Evolutionary conservation across 2,888 invertebrate species (phyloP).

Genomic region (Macaria liturata): DNA sequence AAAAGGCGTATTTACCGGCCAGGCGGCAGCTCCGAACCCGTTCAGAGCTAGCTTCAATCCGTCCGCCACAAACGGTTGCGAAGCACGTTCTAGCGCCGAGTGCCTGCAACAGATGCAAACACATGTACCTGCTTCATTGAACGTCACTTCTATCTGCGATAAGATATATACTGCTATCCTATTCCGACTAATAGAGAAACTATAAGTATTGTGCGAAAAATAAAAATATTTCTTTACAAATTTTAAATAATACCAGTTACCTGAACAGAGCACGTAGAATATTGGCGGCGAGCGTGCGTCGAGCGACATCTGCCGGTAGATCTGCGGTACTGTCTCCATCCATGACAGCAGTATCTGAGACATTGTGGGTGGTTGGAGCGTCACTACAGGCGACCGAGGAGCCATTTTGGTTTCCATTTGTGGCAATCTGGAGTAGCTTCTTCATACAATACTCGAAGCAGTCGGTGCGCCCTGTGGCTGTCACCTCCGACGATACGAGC

Average conservation of each 20-base stretch:
- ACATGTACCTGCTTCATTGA: background rate
- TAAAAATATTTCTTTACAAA: no score
- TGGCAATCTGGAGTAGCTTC: background rate
- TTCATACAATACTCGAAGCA: slow-evolving; percentile 6
- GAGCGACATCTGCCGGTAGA: slow-evolving; percentile 75
- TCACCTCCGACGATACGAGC: slow-evolving; percentile 22
- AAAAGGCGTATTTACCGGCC: slow-evolving; percentile 84
- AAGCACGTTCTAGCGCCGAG: slow-evolving; percentile 87
- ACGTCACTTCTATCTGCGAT: no score
- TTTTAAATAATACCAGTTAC: slow-evolving; percentile 5
- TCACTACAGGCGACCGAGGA: background rate
- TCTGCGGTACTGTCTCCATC: background rate
- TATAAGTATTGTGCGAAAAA: no score
- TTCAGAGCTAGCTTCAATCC: slow-evolving; percentile 88
- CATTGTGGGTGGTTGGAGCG: background rate
- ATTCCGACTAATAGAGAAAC: no score
- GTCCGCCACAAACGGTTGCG: slow-evolving; percentile 84
- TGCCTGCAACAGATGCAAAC: slow-evolving; percentile 75
- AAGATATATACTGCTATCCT: no score
- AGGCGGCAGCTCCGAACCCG: slow-evolving; percentile 88
- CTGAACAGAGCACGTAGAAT: slow-evolving; percentile 86
- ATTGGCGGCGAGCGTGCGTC: slow-evolving; percentile 87
- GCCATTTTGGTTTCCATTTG: no score
- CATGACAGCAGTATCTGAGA: background rate
- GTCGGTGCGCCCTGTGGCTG: slow-evolving; percentile 10